Evolutionary conservation across 2,113 vertebrate genomes (phyloP).

Genomic region (Xiphophorus maculatus): DNA sequence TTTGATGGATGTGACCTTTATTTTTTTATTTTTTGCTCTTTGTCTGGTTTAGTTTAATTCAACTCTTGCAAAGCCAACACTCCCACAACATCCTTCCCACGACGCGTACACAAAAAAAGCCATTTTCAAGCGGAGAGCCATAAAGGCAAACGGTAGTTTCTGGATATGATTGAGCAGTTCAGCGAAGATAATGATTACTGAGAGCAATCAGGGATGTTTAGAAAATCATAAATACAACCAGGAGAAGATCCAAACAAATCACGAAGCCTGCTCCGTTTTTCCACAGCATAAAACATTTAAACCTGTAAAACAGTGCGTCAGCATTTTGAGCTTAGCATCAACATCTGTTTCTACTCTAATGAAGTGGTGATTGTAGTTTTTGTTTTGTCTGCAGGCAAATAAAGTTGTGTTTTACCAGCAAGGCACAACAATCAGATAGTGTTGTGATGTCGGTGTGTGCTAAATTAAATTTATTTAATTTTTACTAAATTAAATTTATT

Average conservation of each 20-base stretch:
- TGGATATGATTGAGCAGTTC: slow-evolving; percentile 40
- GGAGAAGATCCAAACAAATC: slow-evolving; percentile 52
- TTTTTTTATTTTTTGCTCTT: slow-evolving; percentile 38
- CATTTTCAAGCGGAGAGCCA: slow-evolving; percentile 37
- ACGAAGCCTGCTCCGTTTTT: slow-evolving; percentile 37
- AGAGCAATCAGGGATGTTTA: slow-evolving; percentile 59
- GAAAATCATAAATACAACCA: slow-evolving; percentile 45
- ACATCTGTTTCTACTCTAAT: slow-evolving; percentile 75
- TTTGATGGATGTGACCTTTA: slow-evolving; percentile 48
- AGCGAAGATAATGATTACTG: slow-evolving; percentile 40
- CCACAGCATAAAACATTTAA: slow-evolving; percentile 43
- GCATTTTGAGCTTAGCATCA: slow-evolving; percentile 37
- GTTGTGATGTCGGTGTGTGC: slow-evolving; percentile 58
- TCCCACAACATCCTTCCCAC: slow-evolving; percentile 54
- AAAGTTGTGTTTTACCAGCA: slow-evolving; percentile 68
- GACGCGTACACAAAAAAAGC: slow-evolving; percentile 31
- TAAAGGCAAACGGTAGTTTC: slow-evolving; percentile 37
- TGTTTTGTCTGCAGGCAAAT: slow-evolving; percentile 74
- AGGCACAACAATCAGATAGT: slow-evolving; percentile 73
- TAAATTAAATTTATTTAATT: not conserved
- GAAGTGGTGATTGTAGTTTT: slow-evolving; percentile 57
- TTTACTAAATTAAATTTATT: no score
- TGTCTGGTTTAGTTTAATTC: slow-evolving; percentile 46
- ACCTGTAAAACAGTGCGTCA: slow-evolving; percentile 17
- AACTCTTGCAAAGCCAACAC: slow-evolving; percentile 36